Conservation (phyloP, 2,888 invertebrate species). For the Aleiodes alternator region DNA sequence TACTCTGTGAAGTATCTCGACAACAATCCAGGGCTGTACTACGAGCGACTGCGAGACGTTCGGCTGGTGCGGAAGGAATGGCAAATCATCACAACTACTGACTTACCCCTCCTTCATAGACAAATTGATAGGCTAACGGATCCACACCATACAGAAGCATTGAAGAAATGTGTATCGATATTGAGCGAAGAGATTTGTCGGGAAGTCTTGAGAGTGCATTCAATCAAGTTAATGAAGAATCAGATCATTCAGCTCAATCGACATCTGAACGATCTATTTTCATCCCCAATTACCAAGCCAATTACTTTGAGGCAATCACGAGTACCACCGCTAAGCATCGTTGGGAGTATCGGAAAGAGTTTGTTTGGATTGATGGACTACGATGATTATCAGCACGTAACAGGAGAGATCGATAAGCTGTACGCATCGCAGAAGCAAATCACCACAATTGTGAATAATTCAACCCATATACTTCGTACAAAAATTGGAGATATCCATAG, state of each 20-base stretch:
- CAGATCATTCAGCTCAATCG: conserved; percentile 1
- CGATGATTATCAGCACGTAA: neutral
- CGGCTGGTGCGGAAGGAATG: conserved; percentile 11
- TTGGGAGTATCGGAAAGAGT: neutral
- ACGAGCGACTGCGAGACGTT: conserved; percentile 1
- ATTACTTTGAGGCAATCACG: too few species aligned
- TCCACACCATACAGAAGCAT: neutral
- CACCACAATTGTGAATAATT: neutral
- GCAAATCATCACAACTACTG: neutral
- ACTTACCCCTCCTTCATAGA: neutral
- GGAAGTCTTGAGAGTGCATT: neutral
- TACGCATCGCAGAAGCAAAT: neutral
- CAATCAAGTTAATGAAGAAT: neutral
- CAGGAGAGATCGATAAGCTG: neutral
- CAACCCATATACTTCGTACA: neutral
- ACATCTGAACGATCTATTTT: conserved; percentile 1
- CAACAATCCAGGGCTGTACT: neutral
- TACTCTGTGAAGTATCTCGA: neutral
- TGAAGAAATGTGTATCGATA: neutral
- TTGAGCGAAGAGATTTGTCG: neutral
- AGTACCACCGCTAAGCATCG: neutral
- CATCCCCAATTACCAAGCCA: neutral
- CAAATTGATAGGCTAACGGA: neutral
- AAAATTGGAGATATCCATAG: neutral
- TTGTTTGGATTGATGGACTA: conserved; percentile 10